A percentile compares a stretch with the other conserved stretches of the same genome.
Conservation (phyloP, 2,888 invertebrate species). For the Mantis religiosa region DNA sequence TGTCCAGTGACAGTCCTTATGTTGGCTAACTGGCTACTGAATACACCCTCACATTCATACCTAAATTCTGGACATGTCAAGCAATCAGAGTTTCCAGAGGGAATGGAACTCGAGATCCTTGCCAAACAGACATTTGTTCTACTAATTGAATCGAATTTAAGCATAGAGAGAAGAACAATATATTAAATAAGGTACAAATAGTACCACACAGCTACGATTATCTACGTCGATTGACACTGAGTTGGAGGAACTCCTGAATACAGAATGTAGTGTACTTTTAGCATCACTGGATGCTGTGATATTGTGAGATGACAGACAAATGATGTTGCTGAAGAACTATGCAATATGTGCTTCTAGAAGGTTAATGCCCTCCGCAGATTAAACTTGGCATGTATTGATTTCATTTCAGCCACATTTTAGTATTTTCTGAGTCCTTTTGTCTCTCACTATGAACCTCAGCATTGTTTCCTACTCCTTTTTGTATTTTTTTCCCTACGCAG, state of each 20-base stretch:
- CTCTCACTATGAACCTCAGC: not conserved
- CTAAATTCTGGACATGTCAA: too few relatives aligned
- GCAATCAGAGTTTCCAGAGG: too few relatives aligned
- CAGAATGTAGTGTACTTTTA: too few relatives aligned
- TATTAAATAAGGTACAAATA: not conserved
- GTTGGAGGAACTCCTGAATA: not conserved
- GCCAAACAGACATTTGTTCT: too few relatives aligned
- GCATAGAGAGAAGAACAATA: not conserved
- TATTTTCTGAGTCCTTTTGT: slow-evolving; percentile 5
- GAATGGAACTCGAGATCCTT: too few relatives aligned
- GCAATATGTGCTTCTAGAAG: not conserved
- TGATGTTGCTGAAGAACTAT: not conserved
- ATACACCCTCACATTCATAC: too few relatives aligned
- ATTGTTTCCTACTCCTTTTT: not conserved
- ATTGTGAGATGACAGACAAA: too few relatives aligned
- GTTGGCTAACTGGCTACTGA: too few relatives aligned
- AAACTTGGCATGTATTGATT: not conserved
- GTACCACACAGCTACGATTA: too few relatives aligned
- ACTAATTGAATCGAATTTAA: not conserved
- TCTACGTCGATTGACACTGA: not conserved
- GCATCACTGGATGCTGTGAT: too few relatives aligned
- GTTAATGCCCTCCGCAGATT: not conserved
- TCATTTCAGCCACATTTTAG: not conserved
- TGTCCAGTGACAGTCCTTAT: too few relatives aligned
- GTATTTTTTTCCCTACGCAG: not conserved